phyloP scores from a whole-genome alignment of 53 echinoderm and acorn worm species.

The Paracentrotus lividus region DNA sequence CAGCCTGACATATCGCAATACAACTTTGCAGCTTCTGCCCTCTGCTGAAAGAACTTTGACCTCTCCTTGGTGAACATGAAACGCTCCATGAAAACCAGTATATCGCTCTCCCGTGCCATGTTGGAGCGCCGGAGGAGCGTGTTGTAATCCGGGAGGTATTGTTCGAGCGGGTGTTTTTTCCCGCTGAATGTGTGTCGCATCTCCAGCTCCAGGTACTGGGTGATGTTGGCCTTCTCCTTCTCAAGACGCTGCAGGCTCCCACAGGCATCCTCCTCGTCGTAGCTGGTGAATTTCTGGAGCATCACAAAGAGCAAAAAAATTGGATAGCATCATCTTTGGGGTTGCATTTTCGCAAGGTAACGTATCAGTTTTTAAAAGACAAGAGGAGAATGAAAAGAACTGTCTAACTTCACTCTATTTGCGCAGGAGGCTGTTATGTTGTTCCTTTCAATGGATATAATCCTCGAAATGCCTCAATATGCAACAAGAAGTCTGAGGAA shows the following conservation, averaged over 20 bases:
- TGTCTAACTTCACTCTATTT: too few relatives aligned
- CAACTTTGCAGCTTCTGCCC: constrained; percentile 21
- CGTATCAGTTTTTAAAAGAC: too few relatives aligned
- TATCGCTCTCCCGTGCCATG: constrained; percentile 33
- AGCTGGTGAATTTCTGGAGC: constrained; percentile 67
- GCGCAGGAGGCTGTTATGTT: too few relatives aligned
- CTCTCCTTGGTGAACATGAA: constrained; percentile 64
- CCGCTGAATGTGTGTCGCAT: constrained; percentile 79
- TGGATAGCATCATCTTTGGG: too few relatives aligned
- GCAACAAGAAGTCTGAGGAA: too few relatives aligned
- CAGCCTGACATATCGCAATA: constrained; percentile 72
- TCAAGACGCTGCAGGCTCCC: constrained; percentile 76
- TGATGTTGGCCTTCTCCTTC: constrained; percentile 81
- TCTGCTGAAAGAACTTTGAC: constrained; percentile 40
- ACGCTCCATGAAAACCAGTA: constrained; percentile 57
- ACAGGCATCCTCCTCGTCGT: constrained; percentile 73
- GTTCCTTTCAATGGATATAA: too few relatives aligned
- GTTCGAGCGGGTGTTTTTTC: constrained; percentile 30
- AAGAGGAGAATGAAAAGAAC: too few relatives aligned
- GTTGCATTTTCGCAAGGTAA: too few relatives aligned
- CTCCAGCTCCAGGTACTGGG: constrained; percentile 87
- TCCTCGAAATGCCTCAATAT: too few relatives aligned
- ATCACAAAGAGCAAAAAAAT: too few relatives aligned
- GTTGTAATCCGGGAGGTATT: constrained; percentile 51
- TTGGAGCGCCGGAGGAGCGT: neutral